Evolutionary conservation across 2,797 vertebrate species (phyloP).

Genomic region (Chelon auratus): DNA sequence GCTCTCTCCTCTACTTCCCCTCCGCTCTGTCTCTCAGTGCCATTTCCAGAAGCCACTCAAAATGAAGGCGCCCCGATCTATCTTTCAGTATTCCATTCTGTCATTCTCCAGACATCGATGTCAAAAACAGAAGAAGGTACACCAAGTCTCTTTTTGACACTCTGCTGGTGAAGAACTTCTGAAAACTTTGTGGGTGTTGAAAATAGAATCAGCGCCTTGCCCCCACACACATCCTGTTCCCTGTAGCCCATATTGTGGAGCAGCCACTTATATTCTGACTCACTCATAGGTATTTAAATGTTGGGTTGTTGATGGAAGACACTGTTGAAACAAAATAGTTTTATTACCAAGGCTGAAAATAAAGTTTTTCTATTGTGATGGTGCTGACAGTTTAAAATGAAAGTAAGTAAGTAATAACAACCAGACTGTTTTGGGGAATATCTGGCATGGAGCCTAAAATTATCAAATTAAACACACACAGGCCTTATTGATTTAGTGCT

Average conservation of each 20-base stretch:
- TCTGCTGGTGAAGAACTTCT: slow-evolving; percentile 53
- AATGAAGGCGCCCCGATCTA: slow-evolving; percentile 48
- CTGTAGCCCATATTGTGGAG: slow-evolving; percentile 18
- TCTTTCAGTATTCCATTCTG: slow-evolving; percentile 49
- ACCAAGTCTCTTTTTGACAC: slow-evolving; percentile 51
- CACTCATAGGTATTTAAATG: slow-evolving; percentile 31
- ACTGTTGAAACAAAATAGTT: slow-evolving; percentile 14
- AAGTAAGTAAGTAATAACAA: neutral
- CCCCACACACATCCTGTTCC: slow-evolving; percentile 35
- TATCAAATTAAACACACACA: neutral
- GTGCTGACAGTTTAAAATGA: slow-evolving; percentile 11
- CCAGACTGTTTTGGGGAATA: neutral
- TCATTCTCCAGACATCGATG: slow-evolving; percentile 46
- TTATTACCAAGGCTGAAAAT: slow-evolving; percentile 15
- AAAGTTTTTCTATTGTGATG: slow-evolving; percentile 14
- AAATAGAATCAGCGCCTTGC: slow-evolving; percentile 54
- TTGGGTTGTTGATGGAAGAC: slow-evolving; percentile 21
- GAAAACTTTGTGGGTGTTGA: slow-evolving; percentile 59
- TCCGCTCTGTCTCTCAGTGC: slow-evolving; percentile 35
- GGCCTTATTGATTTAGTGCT: neutral
- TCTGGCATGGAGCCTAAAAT: neutral
- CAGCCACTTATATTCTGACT: slow-evolving; percentile 34
- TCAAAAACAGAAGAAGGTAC: slow-evolving; percentile 20
- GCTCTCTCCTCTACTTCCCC: neutral
- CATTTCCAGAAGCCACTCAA: slow-evolving; percentile 55